Evolutionary conservation across 2,113 vertebrate genomes (phyloP).

Genomic region (Chroicocephalus ridibundus): DNA sequence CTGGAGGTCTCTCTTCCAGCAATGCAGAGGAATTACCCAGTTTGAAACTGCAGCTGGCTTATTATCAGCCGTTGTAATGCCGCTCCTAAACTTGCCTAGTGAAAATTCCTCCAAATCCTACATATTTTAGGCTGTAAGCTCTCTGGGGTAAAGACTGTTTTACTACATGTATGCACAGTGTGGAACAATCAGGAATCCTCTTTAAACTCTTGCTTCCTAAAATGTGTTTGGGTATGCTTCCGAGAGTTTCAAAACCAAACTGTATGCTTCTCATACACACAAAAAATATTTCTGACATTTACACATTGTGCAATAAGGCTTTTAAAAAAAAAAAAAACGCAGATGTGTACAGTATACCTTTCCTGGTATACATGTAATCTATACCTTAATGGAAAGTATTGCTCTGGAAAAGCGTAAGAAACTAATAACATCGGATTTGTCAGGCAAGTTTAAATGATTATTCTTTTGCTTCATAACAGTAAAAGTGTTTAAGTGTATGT

Average conservation of each 20-base stretch:
- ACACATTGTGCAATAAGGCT: not conserved
- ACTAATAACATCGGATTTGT: not conserved
- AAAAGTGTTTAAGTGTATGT: not conserved
- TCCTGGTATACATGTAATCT: not conserved
- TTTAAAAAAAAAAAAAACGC: not conserved
- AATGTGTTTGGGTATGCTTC: not conserved
- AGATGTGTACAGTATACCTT: not conserved
- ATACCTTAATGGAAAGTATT: not conserved
- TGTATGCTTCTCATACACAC: not conserved
- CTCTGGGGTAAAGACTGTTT: not conserved
- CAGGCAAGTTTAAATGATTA: not conserved
- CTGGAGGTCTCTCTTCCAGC: not conserved
- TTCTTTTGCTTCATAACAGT: not conserved
- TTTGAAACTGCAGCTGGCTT: not conserved
- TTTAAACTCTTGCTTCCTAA: not conserved
- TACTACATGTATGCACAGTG: not conserved
- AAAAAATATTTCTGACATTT: not conserved
- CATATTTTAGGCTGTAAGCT: not conserved
- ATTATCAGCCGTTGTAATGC: not conserved
- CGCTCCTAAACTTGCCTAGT: not conserved
- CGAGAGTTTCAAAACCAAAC: not conserved
- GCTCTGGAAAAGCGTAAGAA: not conserved
- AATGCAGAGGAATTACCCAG: not conserved
- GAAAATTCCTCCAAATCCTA: not conserved
- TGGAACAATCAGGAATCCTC: not conserved